Conservation (phyloP, 2,797 vertebrate species). For the Tokudaia muenninki region DNA sequence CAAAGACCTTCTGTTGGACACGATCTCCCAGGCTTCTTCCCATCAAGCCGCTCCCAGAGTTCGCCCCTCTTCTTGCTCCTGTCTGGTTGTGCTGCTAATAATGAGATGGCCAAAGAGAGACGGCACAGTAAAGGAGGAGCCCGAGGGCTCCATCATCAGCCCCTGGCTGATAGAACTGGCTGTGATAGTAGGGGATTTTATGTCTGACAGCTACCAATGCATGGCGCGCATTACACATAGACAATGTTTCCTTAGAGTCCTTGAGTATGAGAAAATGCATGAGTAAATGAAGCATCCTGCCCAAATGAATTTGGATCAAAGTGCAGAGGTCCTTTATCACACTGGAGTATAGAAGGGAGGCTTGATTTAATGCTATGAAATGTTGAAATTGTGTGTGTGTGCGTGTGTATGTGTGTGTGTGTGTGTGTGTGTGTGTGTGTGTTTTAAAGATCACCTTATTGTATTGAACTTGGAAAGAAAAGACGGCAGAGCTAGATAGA, state of each 20-base stretch:
- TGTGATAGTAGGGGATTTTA: background rate
- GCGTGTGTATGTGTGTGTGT: background rate
- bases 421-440: no score
- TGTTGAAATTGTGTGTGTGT: background rate
- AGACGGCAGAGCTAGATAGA: no score
- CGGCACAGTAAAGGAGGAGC: background rate
- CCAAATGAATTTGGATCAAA: background rate
- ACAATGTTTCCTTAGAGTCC: background rate
- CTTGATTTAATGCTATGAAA: constrained; percentile 1
- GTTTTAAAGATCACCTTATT: background rate
- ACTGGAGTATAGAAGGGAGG: background rate
- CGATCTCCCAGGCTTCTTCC: background rate
- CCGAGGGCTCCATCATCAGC: background rate
- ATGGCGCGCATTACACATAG: constrained; percentile 23
- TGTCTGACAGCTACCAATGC: constrained; percentile 24
- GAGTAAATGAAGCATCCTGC: background rate
- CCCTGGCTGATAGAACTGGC: constrained; percentile 46
- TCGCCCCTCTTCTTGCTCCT: background rate
- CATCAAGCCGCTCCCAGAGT: constrained; percentile 12
- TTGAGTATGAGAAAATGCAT: constrained; percentile 18
- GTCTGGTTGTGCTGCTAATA: constrained; percentile 45
- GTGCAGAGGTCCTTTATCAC: background rate
- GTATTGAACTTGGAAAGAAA: background rate
- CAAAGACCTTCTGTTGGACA: constrained; percentile 48
- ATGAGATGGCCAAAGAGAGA: constrained; percentile 48